A percentile compares a stretch with the other conserved stretches of the same genome.
phyloP scores from a whole-genome alignment of 1,140 invertebrate genomes.

The Drosophila lowei region DNA sequence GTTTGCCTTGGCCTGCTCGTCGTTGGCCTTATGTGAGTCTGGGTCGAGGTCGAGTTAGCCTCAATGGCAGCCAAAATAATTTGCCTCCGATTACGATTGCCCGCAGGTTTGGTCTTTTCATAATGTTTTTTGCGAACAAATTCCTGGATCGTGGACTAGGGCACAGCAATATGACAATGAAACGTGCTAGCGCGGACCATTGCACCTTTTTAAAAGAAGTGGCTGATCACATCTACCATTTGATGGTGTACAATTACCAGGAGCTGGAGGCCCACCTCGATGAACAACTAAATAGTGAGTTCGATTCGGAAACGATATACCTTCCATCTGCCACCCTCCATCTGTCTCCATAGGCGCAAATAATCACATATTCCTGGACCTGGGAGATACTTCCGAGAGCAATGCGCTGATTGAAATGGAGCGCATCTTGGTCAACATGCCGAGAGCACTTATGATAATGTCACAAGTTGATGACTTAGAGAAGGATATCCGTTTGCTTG shows the following conservation, averaged over 20 bases:
- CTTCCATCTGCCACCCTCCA: background rate
- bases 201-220: conserved; percentile 88
- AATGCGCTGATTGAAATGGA: conserved; percentile 89
- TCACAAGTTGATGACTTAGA: conserved; percentile 86
- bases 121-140: conserved; percentile 92
- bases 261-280: conserved; percentile 88
- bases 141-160: conserved; percentile 89
- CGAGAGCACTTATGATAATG: conserved; percentile 86
- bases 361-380: conserved; percentile 86
- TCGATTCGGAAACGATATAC: background rate
- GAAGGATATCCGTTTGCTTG: conserved; percentile 85
- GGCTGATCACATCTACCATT: conserved; percentile 86
- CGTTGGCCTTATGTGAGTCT: conserved; percentile 90
- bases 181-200: conserved; percentile 86
- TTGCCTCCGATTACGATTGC: conserved; percentile 2
- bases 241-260: conserved; percentile 88
- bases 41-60: background rate
- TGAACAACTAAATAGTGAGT: conserved; percentile 86
- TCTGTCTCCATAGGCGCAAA: conserved; percentile 46
- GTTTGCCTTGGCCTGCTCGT: conserved; percentile 88
- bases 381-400: conserved; percentile 88
- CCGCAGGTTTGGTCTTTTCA: conserved; percentile 89
- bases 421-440: conserved; percentile 88
- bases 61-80: background rate
- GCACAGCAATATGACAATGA: conserved; percentile 85